A percentile compares a stretch with the other conserved stretches of the same genome.
These are phyloP conservation scores for Mixornis gularis DNA, from an alignment of 2,113 vertebrate genomes.

Conservation along the genomic window DNA sequence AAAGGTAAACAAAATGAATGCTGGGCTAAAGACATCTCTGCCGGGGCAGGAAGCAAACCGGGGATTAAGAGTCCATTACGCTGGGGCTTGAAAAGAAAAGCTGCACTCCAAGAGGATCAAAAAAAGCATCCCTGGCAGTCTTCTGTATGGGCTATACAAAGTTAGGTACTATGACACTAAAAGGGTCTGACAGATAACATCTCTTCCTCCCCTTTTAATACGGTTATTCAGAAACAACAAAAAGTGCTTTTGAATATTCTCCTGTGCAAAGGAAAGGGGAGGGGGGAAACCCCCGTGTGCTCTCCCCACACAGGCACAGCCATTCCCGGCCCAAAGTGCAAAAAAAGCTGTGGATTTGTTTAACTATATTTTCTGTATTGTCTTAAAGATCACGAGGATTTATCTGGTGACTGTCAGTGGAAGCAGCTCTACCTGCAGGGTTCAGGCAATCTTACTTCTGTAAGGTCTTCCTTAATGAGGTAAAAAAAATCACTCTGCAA, in stretches of 20 bases:
- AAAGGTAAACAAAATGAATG: conserved; percentile 24
- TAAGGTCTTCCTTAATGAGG: neutral
- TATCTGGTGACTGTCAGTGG: neutral
- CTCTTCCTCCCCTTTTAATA: conserved; percentile 64
- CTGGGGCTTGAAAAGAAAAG: conserved; percentile 55
- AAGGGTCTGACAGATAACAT: conserved; percentile 67
- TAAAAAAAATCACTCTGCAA: neutral
- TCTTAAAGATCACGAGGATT: neutral
- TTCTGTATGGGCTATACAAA: conserved; percentile 55
- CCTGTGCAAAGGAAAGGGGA: neutral
- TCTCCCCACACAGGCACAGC: neutral
- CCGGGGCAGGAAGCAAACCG: conserved; percentile 19
- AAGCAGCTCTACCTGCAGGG: neutral
- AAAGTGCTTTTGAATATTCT: conserved; percentile 59
- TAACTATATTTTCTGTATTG: neutral
- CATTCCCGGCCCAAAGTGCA: neutral
- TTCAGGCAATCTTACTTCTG: neutral
- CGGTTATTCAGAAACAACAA: conserved; percentile 56
- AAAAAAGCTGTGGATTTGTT: neutral
- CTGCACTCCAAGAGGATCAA: conserved; percentile 50
- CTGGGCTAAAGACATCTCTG: conserved; percentile 41
- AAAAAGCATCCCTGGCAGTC: conserved; percentile 59
- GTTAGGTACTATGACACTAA: conserved; percentile 64
- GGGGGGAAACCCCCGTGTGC: accelerated
- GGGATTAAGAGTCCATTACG: conserved; percentile 65